phyloP scores from a whole-genome alignment of 2,113 vertebrate species.

The Mormyrus lacerda region DNA sequence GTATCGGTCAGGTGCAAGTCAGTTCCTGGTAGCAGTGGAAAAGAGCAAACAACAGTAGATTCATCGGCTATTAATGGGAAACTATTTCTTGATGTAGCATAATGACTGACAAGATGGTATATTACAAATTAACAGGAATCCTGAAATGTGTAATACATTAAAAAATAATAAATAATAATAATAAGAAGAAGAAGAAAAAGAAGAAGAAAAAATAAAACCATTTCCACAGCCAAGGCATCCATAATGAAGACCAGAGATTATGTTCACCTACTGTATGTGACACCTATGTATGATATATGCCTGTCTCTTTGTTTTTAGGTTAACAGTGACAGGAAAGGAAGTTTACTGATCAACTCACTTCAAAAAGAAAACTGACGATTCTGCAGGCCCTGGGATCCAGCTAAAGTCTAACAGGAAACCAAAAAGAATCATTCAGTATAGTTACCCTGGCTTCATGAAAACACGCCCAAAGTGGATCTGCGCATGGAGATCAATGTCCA shows the following conservation, averaged over 20 bases:
- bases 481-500: conserved; percentile 98
- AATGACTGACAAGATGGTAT: too few relatives aligned
- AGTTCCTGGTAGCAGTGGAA: too few relatives aligned
- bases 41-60: too few relatives aligned
- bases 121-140: too few relatives aligned
- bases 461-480: conserved; percentile 98
- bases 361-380: background rate
- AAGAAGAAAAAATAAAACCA: background rate
- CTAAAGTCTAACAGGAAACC: background rate
- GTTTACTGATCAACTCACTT: background rate
- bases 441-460: conserved; percentile 99
- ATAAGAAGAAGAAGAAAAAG: background rate
- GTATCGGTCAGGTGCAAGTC: too few relatives aligned
- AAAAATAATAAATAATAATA: background rate
- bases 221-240: background rate
- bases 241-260: background rate
- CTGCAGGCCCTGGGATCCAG: background rate
- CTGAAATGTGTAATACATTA: too few relatives aligned
- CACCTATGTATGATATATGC: background rate
- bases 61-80: too few relatives aligned
- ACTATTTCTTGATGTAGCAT: too few relatives aligned
- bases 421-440: conserved; percentile 20
- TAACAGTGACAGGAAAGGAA: background rate
- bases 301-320: background rate
- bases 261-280: too few relatives aligned